phyloP scores from a whole-genome alignment of 1,140 invertebrate genomes.

The Cydia strobilella region DNA sequence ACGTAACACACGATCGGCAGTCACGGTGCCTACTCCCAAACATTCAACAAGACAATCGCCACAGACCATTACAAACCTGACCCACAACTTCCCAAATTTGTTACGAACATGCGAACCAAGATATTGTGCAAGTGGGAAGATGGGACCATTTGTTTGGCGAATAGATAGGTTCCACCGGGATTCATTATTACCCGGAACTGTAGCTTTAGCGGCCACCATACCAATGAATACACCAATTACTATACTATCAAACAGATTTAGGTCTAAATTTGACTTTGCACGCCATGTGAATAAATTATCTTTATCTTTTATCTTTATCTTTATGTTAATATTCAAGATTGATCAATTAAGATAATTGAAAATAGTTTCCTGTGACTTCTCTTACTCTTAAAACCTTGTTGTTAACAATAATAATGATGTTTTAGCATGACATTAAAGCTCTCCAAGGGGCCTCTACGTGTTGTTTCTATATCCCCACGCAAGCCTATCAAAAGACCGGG shows the following conservation, averaged over 20 bases:
- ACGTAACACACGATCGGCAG: slow-evolving; percentile 9
- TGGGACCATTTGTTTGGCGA: not conserved
- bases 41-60: not conserved
- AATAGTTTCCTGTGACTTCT: no score
- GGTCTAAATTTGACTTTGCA: not conserved
- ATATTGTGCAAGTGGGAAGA: not conserved
- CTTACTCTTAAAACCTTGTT: no score
- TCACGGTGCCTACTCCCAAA: not conserved
- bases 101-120: not conserved
- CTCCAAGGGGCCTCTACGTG: no score
- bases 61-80: not conserved
- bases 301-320: no score
- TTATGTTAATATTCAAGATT: no score
- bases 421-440: no score
- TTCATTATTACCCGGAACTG: slow-evolving; percentile 1
- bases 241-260: slow-evolving; percentile 1
- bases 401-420: no score
- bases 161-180: not conserved
- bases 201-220: not conserved
- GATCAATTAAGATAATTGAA: no score
- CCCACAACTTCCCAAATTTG: not conserved
- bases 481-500: no score
- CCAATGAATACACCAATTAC: slow-evolving; percentile 16
- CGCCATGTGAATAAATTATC: no score
- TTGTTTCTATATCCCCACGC: no score